Conservation (phyloP, 2,888 invertebrate genomes). For the Chymomyza amoena region DNA sequence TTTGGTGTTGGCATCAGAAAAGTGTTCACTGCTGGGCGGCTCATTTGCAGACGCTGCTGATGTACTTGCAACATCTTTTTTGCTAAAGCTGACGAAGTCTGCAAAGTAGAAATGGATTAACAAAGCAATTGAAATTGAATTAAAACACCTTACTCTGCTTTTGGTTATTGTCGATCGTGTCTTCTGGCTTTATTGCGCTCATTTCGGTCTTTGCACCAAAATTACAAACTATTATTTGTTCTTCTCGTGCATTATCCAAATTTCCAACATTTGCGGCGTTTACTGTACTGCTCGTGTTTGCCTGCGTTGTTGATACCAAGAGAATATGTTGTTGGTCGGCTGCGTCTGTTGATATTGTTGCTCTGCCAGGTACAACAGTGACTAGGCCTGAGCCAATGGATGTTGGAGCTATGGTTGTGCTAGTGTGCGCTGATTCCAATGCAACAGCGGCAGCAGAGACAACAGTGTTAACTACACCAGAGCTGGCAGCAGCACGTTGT, state of each 20-base stretch:
- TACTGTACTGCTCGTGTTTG: conserved; percentile 6
- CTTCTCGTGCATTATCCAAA: conserved; percentile 3
- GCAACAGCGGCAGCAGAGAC: neutral
- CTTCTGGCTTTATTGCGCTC: conserved; percentile 55
- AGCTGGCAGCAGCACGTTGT: conserved; percentile 33
- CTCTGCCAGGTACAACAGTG: neutral
- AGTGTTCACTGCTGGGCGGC: conserved; percentile 14
- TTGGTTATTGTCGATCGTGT: conserved; percentile 43
- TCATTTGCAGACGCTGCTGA: conserved; percentile 40
- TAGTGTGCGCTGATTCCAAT: conserved; percentile 23
- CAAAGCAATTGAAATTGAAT: neutral
- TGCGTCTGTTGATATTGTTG: conserved; percentile 9
- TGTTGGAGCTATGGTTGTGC: conserved; percentile 15
- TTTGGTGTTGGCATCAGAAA: conserved; percentile 19
- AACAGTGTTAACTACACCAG: neutral
- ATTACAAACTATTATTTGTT: conserved; percentile 47
- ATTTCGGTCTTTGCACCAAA: conserved; percentile 47
- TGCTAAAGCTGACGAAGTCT: conserved; percentile 63
- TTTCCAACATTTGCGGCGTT: neutral
- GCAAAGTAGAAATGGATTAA: neutral
- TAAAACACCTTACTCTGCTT: conserved; percentile 54
- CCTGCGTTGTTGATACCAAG: conserved; percentile 1
- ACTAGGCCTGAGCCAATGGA: conserved; percentile 1
- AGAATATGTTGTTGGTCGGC: neutral
- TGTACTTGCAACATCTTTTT: conserved; percentile 53